A percentile compares a stretch with the other conserved stretches of the same genome.
Conservation (phyloP, 2,113 vertebrate species). For the Climacteris rufus region DNA sequence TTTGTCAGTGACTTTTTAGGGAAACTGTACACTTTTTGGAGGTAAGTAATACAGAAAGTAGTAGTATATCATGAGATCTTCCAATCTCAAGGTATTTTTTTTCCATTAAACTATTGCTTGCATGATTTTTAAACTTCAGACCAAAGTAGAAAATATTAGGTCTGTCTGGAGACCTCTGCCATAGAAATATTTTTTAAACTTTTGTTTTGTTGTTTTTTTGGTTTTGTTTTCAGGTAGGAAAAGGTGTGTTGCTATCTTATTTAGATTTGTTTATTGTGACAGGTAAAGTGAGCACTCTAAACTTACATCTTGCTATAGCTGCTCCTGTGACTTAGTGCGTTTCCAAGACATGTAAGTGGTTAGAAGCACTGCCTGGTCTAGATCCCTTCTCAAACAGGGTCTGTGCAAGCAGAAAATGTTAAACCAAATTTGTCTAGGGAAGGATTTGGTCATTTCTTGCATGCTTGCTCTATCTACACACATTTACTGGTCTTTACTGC, state of each 20-base stretch:
- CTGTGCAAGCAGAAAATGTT: neutral
- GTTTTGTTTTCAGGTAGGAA: neutral
- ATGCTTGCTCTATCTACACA: neutral
- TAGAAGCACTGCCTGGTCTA: neutral
- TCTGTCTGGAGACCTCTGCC: neutral
- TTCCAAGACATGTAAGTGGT: neutral
- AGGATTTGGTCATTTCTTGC: neutral
- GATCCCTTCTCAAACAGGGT: neutral
- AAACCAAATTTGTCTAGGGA: neutral
- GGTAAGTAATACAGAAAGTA: neutral
- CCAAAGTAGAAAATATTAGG: neutral
- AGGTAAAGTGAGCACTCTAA: neutral
- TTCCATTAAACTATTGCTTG: neutral
- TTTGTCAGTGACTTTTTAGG: neutral
- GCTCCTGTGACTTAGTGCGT: neutral
- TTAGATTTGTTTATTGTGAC: neutral
- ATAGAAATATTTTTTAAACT: neutral
- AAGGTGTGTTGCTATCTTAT: neutral
- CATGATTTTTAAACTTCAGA: neutral
- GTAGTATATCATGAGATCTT: neutral
- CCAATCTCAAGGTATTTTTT: fast-evolving
- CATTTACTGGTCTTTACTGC: neutral
- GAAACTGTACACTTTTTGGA: neutral
- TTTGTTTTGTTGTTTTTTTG: neutral
- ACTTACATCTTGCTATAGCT: neutral